Evolutionary conservation across 2,113 vertebrate genomes (phyloP), one percentile per base, ranked within the genome.

Genomic region (Telmatochromis brachygnathus): DNA sequence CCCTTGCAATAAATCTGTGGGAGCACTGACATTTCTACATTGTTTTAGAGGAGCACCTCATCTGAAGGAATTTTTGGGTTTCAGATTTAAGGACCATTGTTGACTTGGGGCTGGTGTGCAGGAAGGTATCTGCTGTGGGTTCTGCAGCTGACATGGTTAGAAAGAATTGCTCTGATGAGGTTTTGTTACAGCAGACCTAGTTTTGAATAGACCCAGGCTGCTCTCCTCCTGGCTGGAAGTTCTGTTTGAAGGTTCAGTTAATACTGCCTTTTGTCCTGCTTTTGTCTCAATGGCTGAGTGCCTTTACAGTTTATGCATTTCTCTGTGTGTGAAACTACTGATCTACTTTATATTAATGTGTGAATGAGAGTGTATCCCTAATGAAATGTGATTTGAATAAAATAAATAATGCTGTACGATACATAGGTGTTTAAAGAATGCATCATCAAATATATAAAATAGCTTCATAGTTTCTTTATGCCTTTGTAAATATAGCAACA

Each of bases 91-190:
- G 87, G 55, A 77, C 68, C 21, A 9, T 45, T 91, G 88, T 88
- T 94, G 91, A 87, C 58, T 84, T 84, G 91, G 85, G 84, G 83
- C 79, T 82, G 37, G 77, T 86, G 81, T 87, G 84, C 79, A 79
- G 87, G 70, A 87, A 87, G 55, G 70, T 83, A 84, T 84, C 77
- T 87, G 89, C 87, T 86, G 47, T 80, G 79, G 37, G 83, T 82
- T 47, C 68, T 89, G 65, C 80, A 51, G 51, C 88, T 80, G 85
- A 87, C 54, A 86, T 56, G 68, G 42, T 93, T 88, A 94, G 91
- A 93, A 91, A 84, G 83, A 90, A 90, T 89, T n/a, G 13, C 89
- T 95, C 91, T 94, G 91, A 95, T 90, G 90, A 92, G 87, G 86
- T 87, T 91, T 89, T 88, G 79, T 92, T 91, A 86, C 75, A 86